These are phyloP conservation scores for Plodia interpunctella DNA, from an alignment of 1,140 invertebrate genomes.

Conservation along the genomic window DNA sequence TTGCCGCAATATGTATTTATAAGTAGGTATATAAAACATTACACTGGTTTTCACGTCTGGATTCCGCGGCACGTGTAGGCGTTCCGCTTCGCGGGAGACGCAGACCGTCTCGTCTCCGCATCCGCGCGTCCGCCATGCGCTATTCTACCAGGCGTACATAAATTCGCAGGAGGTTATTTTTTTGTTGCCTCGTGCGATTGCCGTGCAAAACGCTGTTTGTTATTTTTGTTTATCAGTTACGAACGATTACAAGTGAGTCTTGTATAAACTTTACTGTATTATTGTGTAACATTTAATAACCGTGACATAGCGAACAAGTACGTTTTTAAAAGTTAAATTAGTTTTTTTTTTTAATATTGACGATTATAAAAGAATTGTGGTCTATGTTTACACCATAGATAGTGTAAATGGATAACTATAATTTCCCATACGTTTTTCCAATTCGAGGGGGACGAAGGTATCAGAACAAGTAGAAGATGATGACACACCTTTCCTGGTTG, in stretches of 20 bases:
- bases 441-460: background rate
- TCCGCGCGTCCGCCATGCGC: constrained; percentile 38
- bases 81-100: constrained; percentile 21
- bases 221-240: no score
- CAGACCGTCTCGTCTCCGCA: constrained; percentile 1
- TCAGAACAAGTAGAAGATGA: background rate
- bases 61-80: constrained; percentile 11
- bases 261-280: no score
- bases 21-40: background rate
- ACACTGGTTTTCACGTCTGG: background rate
- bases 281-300: no score
- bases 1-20: background rate
- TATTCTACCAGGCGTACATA: constrained; percentile 43
- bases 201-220: background rate
- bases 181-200: constrained; percentile 3
- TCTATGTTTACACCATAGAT: no score
- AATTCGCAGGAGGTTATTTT: constrained; percentile 17
- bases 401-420: no score
- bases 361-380: no score
- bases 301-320: no score
- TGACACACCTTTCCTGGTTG: constrained; percentile 31
- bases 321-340: no score
- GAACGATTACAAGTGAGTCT: no score
- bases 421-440: background rate
- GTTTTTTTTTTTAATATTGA: no score